Evolutionary conservation across 2,113 vertebrate genomes (phyloP).

Genomic region (Herpetotheres cachinnans): DNA sequence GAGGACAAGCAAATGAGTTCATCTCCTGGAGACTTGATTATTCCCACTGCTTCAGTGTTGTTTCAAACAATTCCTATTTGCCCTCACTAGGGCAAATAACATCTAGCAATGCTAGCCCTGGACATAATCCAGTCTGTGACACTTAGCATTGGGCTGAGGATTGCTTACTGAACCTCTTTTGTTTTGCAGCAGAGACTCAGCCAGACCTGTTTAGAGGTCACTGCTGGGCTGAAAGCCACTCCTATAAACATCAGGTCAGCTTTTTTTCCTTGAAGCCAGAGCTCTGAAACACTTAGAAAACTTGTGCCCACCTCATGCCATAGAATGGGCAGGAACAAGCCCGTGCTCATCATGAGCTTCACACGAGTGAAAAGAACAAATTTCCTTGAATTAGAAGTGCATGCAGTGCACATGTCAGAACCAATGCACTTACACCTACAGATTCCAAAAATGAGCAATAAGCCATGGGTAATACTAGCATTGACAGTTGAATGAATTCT

Average conservation of each 20-base stretch:
- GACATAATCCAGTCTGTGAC: neutral
- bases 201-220: neutral
- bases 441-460: neutral
- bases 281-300: neutral
- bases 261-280: neutral
- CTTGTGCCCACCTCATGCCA: neutral
- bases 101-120: neutral
- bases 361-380: neutral
- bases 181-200: neutral
- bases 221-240: neutral
- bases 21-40: neutral
- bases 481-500: neutral
- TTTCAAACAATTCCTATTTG: neutral
- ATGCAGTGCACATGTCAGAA: neutral
- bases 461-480: neutral
- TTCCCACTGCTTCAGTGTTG: neutral
- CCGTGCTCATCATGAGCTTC: neutral
- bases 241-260: neutral
- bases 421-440: fast-evolving
- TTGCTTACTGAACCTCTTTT: neutral
- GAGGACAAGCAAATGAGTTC: neutral
- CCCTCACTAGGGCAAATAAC: neutral
- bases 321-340: neutral
- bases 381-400: neutral
- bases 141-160: neutral